Percentiles rank a stretch among this genome's conserved stretches.
Conservation (phyloP, 2,113 vertebrate genomes). For the Phycodurus eques region DNA sequence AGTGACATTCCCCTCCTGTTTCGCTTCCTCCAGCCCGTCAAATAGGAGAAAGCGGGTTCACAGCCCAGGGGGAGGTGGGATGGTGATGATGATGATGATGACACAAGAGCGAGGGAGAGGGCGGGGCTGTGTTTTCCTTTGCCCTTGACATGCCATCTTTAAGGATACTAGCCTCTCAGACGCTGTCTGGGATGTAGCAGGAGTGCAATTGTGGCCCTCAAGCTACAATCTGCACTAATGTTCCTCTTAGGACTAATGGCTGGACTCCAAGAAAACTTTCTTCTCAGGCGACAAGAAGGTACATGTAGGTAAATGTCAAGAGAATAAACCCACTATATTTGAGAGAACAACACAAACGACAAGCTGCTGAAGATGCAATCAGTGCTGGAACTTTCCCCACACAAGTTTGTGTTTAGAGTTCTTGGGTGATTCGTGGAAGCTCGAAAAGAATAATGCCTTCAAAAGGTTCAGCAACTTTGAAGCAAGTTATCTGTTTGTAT, state of each 20-base stretch:
- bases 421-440: too few relatives aligned
- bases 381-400: neutral
- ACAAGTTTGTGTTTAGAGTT: too few relatives aligned
- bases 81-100: slow-evolving; percentile 23
- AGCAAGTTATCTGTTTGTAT: too few relatives aligned
- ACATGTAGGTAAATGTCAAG: neutral
- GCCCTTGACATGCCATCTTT: slow-evolving; percentile 63
- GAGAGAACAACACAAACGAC: neutral
- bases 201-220: neutral
- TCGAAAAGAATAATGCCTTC: too few relatives aligned
- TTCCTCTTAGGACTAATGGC: neutral
- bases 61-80: slow-evolving; percentile 44
- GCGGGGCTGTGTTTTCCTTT: slow-evolving; percentile 65
- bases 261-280: too few relatives aligned
- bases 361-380: neutral
- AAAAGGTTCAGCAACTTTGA: too few relatives aligned
- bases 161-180: slow-evolving; percentile 47
- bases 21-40: slow-evolving; percentile 45
- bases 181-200: neutral
- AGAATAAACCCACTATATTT: neutral
- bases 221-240: neutral
- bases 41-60: slow-evolving; percentile 57
- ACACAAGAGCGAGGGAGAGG: slow-evolving; percentile 59
- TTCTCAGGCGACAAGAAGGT: neutral
- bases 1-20: slow-evolving; percentile 36